These are phyloP conservation scores for Punctoribates punctum DNA, from an alignment of 2,888 invertebrate genomes.

Conservation along the genomic window DNA sequence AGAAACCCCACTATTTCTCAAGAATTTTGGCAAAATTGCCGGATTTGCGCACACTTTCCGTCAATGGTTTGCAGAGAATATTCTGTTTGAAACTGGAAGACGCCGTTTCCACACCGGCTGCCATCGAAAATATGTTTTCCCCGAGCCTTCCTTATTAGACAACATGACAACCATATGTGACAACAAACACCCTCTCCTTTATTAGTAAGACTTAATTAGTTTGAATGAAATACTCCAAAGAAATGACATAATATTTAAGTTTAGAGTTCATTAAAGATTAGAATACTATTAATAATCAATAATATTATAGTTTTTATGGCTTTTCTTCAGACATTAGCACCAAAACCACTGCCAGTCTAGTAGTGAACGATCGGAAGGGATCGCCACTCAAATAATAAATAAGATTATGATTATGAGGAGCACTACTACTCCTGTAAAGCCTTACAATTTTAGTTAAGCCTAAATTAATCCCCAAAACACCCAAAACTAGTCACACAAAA, in stretches of 20 bases:
- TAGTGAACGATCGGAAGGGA: neutral
- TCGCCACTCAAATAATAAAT: neutral
- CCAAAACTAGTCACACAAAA: conserved; percentile 23
- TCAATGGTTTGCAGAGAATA: conserved; percentile 69
- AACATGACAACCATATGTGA: neutral
- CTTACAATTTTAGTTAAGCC: neutral
- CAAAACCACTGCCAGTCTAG: conserved; percentile 21
- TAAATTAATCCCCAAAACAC: neutral
- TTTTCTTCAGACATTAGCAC: conserved; percentile 3
- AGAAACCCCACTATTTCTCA: conserved; percentile 90
- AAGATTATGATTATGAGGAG: neutral
- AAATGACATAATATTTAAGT: conserved; percentile 10
- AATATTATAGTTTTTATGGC: neutral
- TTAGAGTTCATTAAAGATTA: neutral
- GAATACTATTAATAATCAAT: neutral
- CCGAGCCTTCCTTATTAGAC: conserved; percentile 84
- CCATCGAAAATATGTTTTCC: conserved; percentile 93
- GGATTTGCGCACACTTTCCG: conserved; percentile 80
- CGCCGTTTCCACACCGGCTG: conserved; percentile 81
- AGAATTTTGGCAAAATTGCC: conserved; percentile 85
- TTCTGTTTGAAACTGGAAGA: conserved; percentile 90
- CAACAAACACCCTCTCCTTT: neutral
- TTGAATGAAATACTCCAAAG: neutral
- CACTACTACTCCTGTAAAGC: conserved; percentile 9
- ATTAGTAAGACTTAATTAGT: no score